Evolutionary conservation across 2,113 vertebrate genomes (phyloP).

Genomic region (Sebastes schlegelii): DNA sequence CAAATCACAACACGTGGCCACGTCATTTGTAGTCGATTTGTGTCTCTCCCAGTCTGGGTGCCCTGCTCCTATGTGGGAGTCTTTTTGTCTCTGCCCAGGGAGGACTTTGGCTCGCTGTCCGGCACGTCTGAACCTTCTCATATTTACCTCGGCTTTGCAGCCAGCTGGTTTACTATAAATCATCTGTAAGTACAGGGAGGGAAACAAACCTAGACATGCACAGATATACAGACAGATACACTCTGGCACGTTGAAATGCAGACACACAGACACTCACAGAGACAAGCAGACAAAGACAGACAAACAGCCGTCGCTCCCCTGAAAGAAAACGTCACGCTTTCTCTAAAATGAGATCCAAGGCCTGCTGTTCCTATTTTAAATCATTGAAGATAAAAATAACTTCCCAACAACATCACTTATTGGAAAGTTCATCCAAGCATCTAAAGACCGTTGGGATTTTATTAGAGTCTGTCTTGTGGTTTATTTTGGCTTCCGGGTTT

Average conservation of each 20-base stretch:
- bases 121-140: not conserved
- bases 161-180: conserved; percentile 18
- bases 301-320: conserved; percentile 56
- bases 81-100: not conserved
- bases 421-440: conserved; percentile 32
- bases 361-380: conserved; percentile 65
- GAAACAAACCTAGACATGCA: not conserved
- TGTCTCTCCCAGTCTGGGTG: not conserved
- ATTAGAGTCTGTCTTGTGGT: conserved; percentile 8
- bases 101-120: not conserved
- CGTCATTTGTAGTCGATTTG: not conserved
- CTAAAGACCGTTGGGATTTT: not conserved
- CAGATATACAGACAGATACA: conserved; percentile 2
- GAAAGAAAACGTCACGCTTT: conserved; percentile 54
- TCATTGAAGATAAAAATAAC: conserved; percentile 67
- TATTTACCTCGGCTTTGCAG: conserved; percentile 3
- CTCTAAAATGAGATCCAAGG: conserved; percentile 60
- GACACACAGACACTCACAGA: not conserved
- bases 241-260: not conserved
- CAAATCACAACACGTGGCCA: no score
- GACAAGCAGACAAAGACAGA: conserved; percentile 4
- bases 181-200: conserved; percentile 8
- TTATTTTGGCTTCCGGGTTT: conserved; percentile 21
- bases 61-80: not conserved
- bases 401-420: conserved; percentile 29